phyloP scores from a whole-genome alignment of 2,113 vertebrate genomes.

The Terrapene triunguis region DNA sequence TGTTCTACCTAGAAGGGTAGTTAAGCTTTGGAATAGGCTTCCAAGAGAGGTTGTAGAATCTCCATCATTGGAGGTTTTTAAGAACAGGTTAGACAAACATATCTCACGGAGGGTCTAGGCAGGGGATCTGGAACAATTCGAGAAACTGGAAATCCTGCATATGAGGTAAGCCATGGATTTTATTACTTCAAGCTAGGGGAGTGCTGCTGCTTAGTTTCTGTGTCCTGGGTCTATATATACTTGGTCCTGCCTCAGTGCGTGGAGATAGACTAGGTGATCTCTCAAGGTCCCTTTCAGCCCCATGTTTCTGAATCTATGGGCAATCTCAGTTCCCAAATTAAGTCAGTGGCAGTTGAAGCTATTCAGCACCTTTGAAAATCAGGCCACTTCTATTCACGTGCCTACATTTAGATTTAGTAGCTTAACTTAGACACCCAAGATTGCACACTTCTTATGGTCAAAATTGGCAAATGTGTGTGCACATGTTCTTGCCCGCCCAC shows the following conservation, averaged over 20 bases:
- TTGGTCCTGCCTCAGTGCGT: too few species aligned
- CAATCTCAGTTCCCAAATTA: background rate
- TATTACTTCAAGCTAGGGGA: background rate
- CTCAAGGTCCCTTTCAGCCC: background rate
- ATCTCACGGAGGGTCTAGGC: background rate
- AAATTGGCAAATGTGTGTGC: background rate
- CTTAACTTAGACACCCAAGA: background rate
- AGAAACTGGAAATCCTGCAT: background rate
- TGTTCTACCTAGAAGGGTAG: background rate
- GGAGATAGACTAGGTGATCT: background rate
- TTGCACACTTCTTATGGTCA: background rate
- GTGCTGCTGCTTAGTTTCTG: background rate
- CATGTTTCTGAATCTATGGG: background rate
- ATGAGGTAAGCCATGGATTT: background rate
- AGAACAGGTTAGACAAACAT: background rate
- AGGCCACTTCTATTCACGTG: background rate
- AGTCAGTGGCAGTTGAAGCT: background rate
- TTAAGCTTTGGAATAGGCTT: background rate
- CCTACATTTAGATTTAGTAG: background rate
- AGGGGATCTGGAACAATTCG: background rate
- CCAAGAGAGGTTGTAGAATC: background rate
- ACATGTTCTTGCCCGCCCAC: background rate
- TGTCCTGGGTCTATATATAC: background rate
- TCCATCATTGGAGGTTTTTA: background rate
- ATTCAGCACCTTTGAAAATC: background rate